phyloP scores from a whole-genome alignment of 2,113 vertebrate genomes.

The Loxodonta africana region DNA sequence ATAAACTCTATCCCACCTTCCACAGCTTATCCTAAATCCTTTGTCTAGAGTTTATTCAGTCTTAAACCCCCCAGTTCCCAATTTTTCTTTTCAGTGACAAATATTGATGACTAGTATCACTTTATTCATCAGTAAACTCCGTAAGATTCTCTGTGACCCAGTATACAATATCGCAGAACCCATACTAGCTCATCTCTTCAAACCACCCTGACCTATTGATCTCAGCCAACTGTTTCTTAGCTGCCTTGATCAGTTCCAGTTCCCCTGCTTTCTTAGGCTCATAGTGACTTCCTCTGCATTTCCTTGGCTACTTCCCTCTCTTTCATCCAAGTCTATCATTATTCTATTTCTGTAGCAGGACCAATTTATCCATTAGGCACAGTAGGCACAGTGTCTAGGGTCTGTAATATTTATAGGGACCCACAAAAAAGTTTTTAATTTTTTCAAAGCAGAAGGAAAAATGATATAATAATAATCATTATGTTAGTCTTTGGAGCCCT shows the following conservation, averaged over 20 bases:
- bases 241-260: not conserved
- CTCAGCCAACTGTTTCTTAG: not conserved
- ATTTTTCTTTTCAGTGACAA: not conserved
- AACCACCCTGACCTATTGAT: not conserved
- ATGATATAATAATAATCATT: not conserved
- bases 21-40: not conserved
- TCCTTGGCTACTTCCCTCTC: not conserved
- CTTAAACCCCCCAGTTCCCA: not conserved
- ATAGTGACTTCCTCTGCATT: not conserved
- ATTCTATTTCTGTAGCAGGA: not conserved
- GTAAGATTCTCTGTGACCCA: not conserved
- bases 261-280: not conserved
- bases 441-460: slow-evolving; percentile 38
- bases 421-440: not conserved
- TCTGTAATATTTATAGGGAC: not conserved
- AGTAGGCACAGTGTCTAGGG: not conserved
- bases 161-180: not conserved
- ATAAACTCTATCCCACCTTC: not conserved
- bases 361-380: not conserved
- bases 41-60: not conserved
- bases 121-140: not conserved
- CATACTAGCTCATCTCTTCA: not conserved
- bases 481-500: not conserved
- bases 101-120: not conserved
- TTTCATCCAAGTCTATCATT: not conserved